A percentile compares a stretch with the other conserved stretches of the same genome.
These are phyloP conservation scores for Copidosoma aretas DNA, from an alignment of 2,888 invertebrate species.

Conservation along the genomic window DNA sequence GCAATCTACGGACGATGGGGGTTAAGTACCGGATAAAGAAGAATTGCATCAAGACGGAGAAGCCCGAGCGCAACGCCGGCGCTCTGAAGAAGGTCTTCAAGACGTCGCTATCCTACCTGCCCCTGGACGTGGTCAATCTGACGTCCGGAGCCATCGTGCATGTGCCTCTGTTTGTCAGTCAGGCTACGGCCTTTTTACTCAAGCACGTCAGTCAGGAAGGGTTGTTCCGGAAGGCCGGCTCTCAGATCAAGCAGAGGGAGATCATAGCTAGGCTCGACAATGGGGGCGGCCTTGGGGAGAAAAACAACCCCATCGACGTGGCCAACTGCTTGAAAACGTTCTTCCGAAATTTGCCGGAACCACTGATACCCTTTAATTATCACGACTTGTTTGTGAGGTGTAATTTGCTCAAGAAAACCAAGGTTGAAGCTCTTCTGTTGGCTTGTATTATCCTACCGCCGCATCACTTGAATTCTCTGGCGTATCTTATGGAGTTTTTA, in stretches of 20 bases:
- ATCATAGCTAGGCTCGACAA: constrained; percentile 77
- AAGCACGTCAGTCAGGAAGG: constrained; percentile 79
- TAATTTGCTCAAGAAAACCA: constrained; percentile 67
- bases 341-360: constrained; percentile 83
- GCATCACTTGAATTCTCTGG: constrained; percentile 78
- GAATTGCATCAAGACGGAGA: constrained; percentile 62
- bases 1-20: constrained; percentile 73
- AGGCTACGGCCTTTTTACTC: constrained; percentile 74
- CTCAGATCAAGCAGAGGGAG: constrained; percentile 81
- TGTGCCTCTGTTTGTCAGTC: constrained; percentile 76
- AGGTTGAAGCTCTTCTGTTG: constrained; percentile 71
- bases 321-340: constrained; percentile 87
- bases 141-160: constrained; percentile 74
- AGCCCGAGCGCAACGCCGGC: constrained; percentile 50
- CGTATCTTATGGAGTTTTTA: constrained; percentile 83
- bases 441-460: constrained; percentile 77
- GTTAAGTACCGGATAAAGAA: constrained; percentile 77
- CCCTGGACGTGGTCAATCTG: constrained; percentile 67
- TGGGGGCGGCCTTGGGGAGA: constrained; percentile 73
- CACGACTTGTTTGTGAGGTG: constrained; percentile 81
- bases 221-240: constrained; percentile 87
- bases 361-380: constrained; percentile 75
- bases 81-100: constrained; percentile 64
- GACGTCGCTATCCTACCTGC: constrained; percentile 64
- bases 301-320: constrained; percentile 82